Conservation (phyloP, 2,888 invertebrate genomes). For the Drosophila kuntzei region DNA sequence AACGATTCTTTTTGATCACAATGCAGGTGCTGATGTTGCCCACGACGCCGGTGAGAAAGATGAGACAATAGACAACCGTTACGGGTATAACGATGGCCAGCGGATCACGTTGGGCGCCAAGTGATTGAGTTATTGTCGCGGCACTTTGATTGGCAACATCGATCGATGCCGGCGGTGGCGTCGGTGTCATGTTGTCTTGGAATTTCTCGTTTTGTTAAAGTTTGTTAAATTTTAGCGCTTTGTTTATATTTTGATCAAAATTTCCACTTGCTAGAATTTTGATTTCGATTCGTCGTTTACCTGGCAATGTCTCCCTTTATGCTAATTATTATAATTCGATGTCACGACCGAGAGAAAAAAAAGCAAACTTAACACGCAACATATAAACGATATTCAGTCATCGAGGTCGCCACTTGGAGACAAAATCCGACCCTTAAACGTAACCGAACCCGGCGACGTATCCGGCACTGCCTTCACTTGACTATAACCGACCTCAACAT, state of each 20-base stretch:
- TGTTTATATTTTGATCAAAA: constrained; percentile 54
- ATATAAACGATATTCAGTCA: constrained; percentile 12
- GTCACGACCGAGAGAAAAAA: constrained; percentile 51
- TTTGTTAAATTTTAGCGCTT: constrained; percentile 23
- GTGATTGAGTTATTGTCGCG: constrained; percentile 34
- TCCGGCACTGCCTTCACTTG: constrained; percentile 26
- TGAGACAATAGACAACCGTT: constrained; percentile 91
- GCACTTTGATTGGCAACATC: constrained; percentile 41
- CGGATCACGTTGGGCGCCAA: constrained; percentile 88
- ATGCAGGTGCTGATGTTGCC: constrained; percentile 94
- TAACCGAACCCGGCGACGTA: constrained; percentile 11
- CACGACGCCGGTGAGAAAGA: constrained; percentile 91
- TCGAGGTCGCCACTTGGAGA: constrained; percentile 21
- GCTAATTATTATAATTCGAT: constrained; percentile 81
- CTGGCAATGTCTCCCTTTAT: constrained; percentile 58
- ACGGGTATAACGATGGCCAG: constrained; percentile 89
- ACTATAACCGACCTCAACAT: constrained; percentile 24
- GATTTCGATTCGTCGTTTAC: constrained; percentile 43
- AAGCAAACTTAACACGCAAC: constrained; percentile 71
- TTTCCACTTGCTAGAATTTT: constrained; percentile 68
- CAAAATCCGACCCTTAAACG: constrained; percentile 1
- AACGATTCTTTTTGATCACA: constrained; percentile 92
- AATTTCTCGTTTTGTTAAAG: constrained; percentile 35
- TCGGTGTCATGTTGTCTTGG: constrained; percentile 34
- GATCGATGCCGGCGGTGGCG: constrained; percentile 19